Base-by-base conservation (phyloP, 2,113 vertebrate species). In the Leucosticte australis region DNA sequence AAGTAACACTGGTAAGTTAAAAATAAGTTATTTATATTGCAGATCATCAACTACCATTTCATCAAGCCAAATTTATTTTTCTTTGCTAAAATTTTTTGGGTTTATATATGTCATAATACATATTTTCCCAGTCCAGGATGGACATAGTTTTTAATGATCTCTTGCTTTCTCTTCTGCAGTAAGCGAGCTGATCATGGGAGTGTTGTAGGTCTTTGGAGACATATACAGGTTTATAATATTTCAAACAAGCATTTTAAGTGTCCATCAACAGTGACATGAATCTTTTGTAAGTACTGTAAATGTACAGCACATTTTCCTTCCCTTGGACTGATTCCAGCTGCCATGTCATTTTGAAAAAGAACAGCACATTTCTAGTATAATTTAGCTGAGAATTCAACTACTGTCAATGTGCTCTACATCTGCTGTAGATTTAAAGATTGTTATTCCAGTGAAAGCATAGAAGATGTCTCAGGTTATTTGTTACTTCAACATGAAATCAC, bases 381-480 rank as follows among this genome's bases (percentile, higher is more conserved):
- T 89, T 70, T 94, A 90, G 91, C 83, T 95, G 95, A 94, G 88
- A 89, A 96, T 92, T 94, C 91, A 55, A 64, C 89, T 78, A 41
- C 83, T 69, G 73, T 94, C 93, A 90, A 86, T 73, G 89, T 96
- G 83, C 94, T 96, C 91, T 91, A 75, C 83, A 83, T 95, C 94
- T 86, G 57, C 53, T 95, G 83, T 88, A 94, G 97, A 95, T 95
- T 89, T 95, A 85, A 96, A 97, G 93, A 94, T 96, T 81, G 92
- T 76, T 71, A 96, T 78, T 95, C 80, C 82, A 96, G 63, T 91
- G 95, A 96, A 97, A 97, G 85, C 82, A 90, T 97, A 96, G 95
- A 94, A 69, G 85, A 89, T 71, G 95, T 97, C 97, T 98, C 97
- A 98, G 98, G 98, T 97, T 98, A 97, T 97, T 97, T 97, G 96